A percentile compares a stretch with the other conserved stretches of the same genome.
Conservation (phyloP, 2,797 vertebrate genomes). For the Podarcis siculus region DNA sequence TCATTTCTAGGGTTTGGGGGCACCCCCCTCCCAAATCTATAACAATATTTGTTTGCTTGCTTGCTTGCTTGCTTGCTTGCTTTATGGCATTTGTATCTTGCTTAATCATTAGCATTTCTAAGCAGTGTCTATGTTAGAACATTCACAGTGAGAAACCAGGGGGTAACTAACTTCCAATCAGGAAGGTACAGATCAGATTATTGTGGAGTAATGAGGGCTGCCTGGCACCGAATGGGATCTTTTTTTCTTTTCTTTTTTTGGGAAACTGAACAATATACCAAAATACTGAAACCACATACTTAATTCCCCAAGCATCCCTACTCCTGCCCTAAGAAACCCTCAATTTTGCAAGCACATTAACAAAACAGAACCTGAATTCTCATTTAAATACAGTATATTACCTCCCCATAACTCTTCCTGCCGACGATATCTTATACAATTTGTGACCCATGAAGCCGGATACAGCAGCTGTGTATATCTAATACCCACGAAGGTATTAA, state of each 20-base stretch:
- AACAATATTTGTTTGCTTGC: too few species aligned
- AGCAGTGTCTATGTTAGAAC: not conserved
- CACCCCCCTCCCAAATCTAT: too few species aligned
- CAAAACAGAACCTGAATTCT: not conserved
- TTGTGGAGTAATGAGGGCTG: not conserved
- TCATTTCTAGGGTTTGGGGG: too few species aligned
- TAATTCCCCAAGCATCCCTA: not conserved
- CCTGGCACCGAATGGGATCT: too few species aligned
- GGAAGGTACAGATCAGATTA: not conserved
- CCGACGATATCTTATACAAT: not conserved
- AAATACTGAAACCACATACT: not conserved
- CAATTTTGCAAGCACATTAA: too few species aligned
- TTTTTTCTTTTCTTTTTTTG: too few species aligned
- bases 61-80: too few species aligned
- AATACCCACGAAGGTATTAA: not conserved
- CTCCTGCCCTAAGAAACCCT: too few species aligned
- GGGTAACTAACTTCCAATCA: not conserved
- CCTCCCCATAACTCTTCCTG: not conserved
- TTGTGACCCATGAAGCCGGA: not conserved
- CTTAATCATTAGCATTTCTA: too few species aligned
- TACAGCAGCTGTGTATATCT: too few species aligned
- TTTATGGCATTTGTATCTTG: too few species aligned
- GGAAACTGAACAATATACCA: too few species aligned
- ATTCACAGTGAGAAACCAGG: not conserved
- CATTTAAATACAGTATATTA: not conserved